Conservation (phyloP, 2,888 invertebrate species). For the Limnephilus auricula region DNA sequence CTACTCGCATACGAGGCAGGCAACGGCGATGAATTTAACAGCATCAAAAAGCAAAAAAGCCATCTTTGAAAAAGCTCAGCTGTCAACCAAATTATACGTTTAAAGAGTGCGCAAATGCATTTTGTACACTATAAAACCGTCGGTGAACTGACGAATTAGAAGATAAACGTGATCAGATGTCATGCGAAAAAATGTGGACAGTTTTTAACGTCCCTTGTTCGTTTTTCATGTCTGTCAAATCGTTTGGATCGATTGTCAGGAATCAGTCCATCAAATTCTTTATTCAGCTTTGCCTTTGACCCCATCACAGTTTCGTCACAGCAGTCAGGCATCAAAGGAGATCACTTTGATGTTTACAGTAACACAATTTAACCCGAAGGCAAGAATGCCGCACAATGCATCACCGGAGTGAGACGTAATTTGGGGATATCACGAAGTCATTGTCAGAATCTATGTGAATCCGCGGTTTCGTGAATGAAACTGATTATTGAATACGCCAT, state of each 20-base stretch:
- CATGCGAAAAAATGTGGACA: not conserved
- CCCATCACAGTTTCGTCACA: constrained; percentile 61
- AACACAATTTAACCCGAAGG: constrained; percentile 58
- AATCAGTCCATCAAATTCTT: constrained; percentile 10
- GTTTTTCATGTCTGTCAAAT: not conserved
- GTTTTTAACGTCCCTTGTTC: not conserved
- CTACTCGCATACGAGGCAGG: not conserved
- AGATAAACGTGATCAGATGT: not conserved
- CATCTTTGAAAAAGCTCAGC: not conserved
- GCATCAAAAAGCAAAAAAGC: not conserved
- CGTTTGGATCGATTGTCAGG: constrained; percentile 13
- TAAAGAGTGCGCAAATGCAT: not conserved
- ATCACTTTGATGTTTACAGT: constrained; percentile 60
- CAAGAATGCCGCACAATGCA: constrained; percentile 56
- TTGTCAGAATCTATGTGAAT: constrained; percentile 60
- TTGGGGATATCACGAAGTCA: constrained; percentile 58
- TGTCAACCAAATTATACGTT: not conserved
- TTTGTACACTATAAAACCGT: not conserved
- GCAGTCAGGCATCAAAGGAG: constrained; percentile 56
- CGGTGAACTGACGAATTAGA: not conserved
- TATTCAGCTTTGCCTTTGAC: constrained; percentile 59
- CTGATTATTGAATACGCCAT: constrained; percentile 60
- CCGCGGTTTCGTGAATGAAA: constrained; percentile 62
- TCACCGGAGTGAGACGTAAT: constrained; percentile 53
- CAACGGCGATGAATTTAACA: not conserved